Percentiles rank a stretch among this genome's conserved stretches.
Evolutionary conservation across 2,113 vertebrate genomes (phyloP).

Genomic region (Gymnobelideus leadbeateri): DNA sequence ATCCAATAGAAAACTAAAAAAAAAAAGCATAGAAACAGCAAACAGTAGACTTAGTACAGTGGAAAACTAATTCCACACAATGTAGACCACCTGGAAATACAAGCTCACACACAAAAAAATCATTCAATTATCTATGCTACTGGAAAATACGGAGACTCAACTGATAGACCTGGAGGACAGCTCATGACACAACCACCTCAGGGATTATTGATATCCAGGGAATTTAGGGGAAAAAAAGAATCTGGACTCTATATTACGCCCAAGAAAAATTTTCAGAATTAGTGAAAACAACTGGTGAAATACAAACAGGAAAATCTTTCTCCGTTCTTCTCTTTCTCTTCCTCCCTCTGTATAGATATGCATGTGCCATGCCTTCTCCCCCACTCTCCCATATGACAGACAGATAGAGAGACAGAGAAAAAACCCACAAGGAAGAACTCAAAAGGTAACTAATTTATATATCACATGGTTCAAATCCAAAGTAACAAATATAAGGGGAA

Average conservation of each 20-base stretch:
- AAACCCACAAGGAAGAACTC: not conserved
- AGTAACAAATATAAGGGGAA: not conserved
- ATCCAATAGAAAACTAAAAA: not conserved
- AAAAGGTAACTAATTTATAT: not conserved
- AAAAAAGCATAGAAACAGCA: not conserved
- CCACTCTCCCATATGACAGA: too few species aligned
- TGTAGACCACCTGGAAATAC: not conserved
- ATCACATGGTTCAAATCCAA: not conserved
- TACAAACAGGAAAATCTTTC: not conserved
- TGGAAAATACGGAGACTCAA: not conserved
- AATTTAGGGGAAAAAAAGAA: not conserved
- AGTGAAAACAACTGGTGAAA: not conserved
- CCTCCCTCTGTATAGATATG: too few species aligned
- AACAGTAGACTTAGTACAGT: not conserved
- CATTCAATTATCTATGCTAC: constrained; percentile 4
- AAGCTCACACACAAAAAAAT: not conserved
- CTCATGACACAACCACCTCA: not conserved
- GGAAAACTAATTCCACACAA: not conserved
- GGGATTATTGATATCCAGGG: not conserved
- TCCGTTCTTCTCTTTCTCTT: too few species aligned
- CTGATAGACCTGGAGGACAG: not conserved
- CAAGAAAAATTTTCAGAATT: constrained; percentile 2
- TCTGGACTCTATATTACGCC: not conserved
- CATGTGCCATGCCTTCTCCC: too few species aligned
- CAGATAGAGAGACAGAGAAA: not conserved